Evolutionary conservation across 2,888 invertebrate genomes (phyloP).

Genomic region (Syrphus vitripennis): DNA sequence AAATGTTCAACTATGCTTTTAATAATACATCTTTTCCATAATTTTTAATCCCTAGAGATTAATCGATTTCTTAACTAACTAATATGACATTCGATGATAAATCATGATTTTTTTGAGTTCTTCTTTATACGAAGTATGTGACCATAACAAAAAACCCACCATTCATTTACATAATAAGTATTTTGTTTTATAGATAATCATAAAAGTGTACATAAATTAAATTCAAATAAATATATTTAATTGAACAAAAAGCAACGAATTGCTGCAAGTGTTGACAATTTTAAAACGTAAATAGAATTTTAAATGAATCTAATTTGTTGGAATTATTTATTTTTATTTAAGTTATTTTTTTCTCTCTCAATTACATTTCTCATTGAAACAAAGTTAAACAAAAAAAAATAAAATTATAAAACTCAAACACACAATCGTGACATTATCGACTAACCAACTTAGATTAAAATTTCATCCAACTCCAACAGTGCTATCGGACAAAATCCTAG

Average conservation of each 20-base stretch:
- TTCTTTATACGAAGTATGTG: too few species aligned
- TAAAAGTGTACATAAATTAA: too few species aligned
- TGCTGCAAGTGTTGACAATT: background rate
- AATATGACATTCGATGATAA: too few species aligned
- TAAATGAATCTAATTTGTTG: background rate
- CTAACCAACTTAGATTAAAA: background rate
- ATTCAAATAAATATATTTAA: too few species aligned
- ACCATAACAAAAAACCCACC: too few species aligned
- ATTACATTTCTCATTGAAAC: background rate
- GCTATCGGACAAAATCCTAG: background rate
- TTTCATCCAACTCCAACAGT: background rate
- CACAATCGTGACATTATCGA: conserved; percentile 34
- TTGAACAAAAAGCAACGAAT: background rate
- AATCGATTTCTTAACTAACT: too few species aligned
- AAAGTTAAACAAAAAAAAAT: background rate
- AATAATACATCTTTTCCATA: too few species aligned
- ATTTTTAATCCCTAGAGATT: too few species aligned
- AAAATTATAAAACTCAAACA: conserved; percentile 13
- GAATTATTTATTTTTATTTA: background rate
- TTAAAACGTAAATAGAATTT: background rate
- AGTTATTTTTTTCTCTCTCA: background rate
- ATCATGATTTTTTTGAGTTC: too few species aligned
- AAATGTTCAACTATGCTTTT: too few species aligned
- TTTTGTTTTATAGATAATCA: too few species aligned
- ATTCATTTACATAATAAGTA: too few species aligned